Conservation (phyloP, 2,888 invertebrate species). For the Bruchidius siliquastri region DNA sequence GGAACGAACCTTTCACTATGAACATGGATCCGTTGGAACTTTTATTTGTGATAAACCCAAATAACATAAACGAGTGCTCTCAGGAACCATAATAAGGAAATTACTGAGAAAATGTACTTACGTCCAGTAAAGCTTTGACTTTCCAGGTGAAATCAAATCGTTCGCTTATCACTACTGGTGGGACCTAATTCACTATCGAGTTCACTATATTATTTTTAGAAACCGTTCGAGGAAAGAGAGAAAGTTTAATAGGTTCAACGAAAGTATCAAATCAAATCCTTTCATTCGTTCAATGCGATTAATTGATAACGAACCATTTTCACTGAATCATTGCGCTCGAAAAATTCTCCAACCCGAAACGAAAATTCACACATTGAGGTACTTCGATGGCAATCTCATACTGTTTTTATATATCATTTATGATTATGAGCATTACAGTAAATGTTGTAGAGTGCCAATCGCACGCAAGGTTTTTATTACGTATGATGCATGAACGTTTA, state of each 20-base stretch:
- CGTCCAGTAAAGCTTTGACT: neutral
- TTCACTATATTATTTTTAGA: constrained; percentile 21
- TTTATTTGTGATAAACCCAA: no score
- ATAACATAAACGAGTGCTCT: no score
- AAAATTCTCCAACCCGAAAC: constrained; percentile 7
- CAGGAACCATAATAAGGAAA: no score
- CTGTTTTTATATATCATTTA: neutral
- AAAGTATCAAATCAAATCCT: constrained; percentile 16
- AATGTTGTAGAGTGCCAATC: neutral
- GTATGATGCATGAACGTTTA: neutral
- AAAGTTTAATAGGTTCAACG: constrained; percentile 19
- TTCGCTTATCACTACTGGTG: neutral
- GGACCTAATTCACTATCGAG: constrained; percentile 18
- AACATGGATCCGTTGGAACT: no score
- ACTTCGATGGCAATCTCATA: neutral
- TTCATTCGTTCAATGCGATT: neutral
- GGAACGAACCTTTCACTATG: no score
- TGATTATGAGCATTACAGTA: neutral
- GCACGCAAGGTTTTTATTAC: neutral
- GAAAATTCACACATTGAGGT: neutral
- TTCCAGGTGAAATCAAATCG: neutral
- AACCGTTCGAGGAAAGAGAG: constrained; percentile 13
- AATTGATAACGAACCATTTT: neutral
- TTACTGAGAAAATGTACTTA: no score
- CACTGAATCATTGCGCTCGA: neutral